phyloP scores from a whole-genome alignment of 2,113 vertebrate genomes.

The Rissa tridactyla region DNA sequence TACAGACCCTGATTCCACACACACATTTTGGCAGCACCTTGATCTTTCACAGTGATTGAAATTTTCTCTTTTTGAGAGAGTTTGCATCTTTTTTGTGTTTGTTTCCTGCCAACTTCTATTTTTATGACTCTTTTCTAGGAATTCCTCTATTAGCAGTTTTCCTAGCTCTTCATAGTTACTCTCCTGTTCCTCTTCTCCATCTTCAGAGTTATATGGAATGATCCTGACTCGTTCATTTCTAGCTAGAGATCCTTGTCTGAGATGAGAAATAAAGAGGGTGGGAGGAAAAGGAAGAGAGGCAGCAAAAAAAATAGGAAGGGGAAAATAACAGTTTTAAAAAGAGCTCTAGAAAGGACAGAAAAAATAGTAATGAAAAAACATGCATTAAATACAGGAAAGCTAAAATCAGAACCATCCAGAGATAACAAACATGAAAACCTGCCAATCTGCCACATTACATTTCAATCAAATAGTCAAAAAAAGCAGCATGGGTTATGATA shows the following conservation, averaged over 20 bases:
- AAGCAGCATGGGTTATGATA: neutral
- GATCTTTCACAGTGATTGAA: slow-evolving; percentile 47
- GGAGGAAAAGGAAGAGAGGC: slow-evolving; percentile 44
- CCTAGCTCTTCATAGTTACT: slow-evolving; percentile 76
- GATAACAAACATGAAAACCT: neutral
- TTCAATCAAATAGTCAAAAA: slow-evolving; percentile 14
- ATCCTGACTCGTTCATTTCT: slow-evolving; percentile 86
- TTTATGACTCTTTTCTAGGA: slow-evolving; percentile 80
- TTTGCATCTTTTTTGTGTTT: slow-evolving; percentile 55
- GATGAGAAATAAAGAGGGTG: slow-evolving; percentile 46
- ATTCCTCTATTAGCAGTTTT: slow-evolving; percentile 78
- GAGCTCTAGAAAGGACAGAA: neutral
- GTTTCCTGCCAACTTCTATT: slow-evolving; percentile 79
- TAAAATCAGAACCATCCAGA: slow-evolving; percentile 21
- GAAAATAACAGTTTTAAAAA: slow-evolving; percentile 46
- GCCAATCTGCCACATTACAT: neutral
- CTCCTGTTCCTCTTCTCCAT: slow-evolving; percentile 84
- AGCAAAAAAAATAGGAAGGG: slow-evolving; percentile 38
- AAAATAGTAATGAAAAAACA: slow-evolving; percentile 34
- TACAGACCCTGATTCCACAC: slow-evolving; percentile 49
- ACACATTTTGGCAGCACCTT: slow-evolving; percentile 35
- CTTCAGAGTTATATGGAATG: slow-evolving; percentile 84
- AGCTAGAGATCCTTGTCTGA: slow-evolving; percentile 76
- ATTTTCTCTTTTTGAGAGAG: slow-evolving; percentile 29
- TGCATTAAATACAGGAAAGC: slow-evolving; percentile 15